These are phyloP conservation scores for Clavelina lepadiformis DNA, from an alignment of 23 tunicate genomes.

Conservation along the genomic window DNA sequence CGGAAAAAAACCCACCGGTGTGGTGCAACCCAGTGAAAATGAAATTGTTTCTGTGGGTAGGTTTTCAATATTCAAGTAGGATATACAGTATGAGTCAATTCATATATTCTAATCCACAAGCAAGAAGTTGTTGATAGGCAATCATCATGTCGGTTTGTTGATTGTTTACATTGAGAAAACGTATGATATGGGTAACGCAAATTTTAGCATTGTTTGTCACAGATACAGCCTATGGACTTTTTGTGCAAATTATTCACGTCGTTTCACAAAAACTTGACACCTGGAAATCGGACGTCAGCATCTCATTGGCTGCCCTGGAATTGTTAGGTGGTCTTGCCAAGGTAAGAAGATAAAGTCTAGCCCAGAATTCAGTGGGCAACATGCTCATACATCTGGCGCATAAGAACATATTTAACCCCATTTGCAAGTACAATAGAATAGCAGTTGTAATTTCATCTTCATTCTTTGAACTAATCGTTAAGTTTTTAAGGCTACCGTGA, in stretches of 20 bases:
- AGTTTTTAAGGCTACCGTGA: constrained; percentile 38
- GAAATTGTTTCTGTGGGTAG: constrained; percentile 51
- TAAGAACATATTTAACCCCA: not conserved
- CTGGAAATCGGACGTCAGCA: constrained; percentile 74
- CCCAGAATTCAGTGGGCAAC: not conserved
- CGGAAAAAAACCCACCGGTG: constrained; percentile 1
- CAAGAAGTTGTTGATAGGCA: too few species aligned
- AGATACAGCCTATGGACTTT: constrained; percentile 84
- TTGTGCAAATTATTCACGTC: constrained; percentile 58
- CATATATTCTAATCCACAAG: too few species aligned
- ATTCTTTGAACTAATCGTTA: not conserved
- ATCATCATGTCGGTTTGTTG: too few species aligned
- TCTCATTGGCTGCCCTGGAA: constrained; percentile 85
- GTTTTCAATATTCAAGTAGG: too few species aligned
- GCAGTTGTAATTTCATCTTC: too few species aligned
- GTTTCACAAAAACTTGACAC: constrained; percentile 70
- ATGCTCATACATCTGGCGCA: not conserved
- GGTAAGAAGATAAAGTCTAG: constrained; percentile 16
- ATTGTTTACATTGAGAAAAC: too few species aligned
- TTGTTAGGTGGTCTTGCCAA: constrained; percentile 78
- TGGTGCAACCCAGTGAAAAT: constrained; percentile 53
- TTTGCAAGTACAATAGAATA: too few species aligned
- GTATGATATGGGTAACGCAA: too few species aligned
- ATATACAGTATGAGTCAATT: too few species aligned
- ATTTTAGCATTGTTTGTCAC: too few species aligned